Conservation (phyloP, 2,797 vertebrate genomes). For the Huso huso region DNA sequence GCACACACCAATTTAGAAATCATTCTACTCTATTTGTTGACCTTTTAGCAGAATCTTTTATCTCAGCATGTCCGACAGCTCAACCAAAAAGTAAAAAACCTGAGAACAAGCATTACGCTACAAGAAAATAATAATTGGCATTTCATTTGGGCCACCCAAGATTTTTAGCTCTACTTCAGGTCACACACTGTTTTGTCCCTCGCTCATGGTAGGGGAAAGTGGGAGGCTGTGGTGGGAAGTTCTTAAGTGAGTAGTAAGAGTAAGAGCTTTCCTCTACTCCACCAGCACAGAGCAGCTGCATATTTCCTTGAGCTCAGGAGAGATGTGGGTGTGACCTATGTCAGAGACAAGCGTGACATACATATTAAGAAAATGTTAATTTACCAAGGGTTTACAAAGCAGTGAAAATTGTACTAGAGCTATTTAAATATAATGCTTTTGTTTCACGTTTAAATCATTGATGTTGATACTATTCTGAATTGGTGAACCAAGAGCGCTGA, state of each 20-base stretch:
- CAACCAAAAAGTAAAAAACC: too few species aligned
- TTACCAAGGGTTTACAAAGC: too few species aligned
- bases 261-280: too few species aligned
- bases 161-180: constrained; percentile 61
- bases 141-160: constrained; percentile 63
- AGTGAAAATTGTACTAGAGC: too few species aligned
- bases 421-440: too few species aligned
- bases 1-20: constrained; percentile 36
- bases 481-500: too few species aligned
- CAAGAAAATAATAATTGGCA: constrained; percentile 50
- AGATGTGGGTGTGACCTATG: background rate
- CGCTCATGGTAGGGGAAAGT: constrained; percentile 50
- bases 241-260: constrained; percentile 24
- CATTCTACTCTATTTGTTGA: constrained; percentile 39
- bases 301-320: background rate
- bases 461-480: too few species aligned
- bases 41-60: constrained; percentile 26
- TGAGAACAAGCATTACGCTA: constrained; percentile 50
- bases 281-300: background rate
- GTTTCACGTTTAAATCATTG: too few species aligned
- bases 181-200: constrained; percentile 71
- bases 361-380: too few species aligned
- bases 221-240: constrained; percentile 58
- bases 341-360: background rate
- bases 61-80: too few species aligned